A percentile compares a stretch with the other conserved stretches of the same genome.
These are phyloP conservation scores for Reticulitermes speratus DNA, from an alignment of 1,140 invertebrate species.

Conservation along the genomic window DNA sequence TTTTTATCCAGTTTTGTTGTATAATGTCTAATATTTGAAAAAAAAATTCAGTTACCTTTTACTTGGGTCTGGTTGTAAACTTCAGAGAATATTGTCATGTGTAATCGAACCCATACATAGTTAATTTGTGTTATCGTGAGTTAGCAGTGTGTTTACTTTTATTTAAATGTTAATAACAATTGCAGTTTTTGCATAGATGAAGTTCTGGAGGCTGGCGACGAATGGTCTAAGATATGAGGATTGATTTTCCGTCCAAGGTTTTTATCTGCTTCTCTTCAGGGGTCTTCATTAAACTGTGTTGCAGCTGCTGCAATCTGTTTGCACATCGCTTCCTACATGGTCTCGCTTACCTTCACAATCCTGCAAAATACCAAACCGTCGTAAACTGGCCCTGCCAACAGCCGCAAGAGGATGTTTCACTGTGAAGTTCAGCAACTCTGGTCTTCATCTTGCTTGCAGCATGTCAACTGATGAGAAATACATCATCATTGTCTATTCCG, in stretches of 20 bases:
- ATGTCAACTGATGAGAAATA: conserved; percentile 52
- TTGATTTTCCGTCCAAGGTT: not conserved
- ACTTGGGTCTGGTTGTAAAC: too few relatives aligned
- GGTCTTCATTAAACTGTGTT: not conserved
- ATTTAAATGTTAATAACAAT: too few relatives aligned
- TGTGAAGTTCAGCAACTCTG: conserved; percentile 51
- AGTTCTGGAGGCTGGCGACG: too few relatives aligned
- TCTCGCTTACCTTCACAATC: conserved; percentile 55
- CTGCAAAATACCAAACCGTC: conserved; percentile 61
- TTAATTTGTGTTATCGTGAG: too few relatives aligned
- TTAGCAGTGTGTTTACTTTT: too few relatives aligned
- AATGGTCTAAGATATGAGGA: not conserved
- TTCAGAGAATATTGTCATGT: too few relatives aligned
- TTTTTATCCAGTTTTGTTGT: too few relatives aligned
- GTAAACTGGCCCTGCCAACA: conserved; percentile 46
- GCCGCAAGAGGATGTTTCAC: conserved; percentile 52
- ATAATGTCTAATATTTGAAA: too few relatives aligned
- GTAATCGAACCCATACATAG: too few relatives aligned
- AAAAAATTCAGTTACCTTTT: too few relatives aligned
- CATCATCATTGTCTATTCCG: conserved; percentile 50
- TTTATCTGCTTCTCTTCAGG: not conserved
- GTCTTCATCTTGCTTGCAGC: conserved; percentile 55
- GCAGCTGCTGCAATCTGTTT: not conserved
- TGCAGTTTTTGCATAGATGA: too few relatives aligned
- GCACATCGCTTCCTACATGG: conserved; percentile 46